Conservation (phyloP, 1,140 invertebrate species). For the Bombus ignitus region DNA sequence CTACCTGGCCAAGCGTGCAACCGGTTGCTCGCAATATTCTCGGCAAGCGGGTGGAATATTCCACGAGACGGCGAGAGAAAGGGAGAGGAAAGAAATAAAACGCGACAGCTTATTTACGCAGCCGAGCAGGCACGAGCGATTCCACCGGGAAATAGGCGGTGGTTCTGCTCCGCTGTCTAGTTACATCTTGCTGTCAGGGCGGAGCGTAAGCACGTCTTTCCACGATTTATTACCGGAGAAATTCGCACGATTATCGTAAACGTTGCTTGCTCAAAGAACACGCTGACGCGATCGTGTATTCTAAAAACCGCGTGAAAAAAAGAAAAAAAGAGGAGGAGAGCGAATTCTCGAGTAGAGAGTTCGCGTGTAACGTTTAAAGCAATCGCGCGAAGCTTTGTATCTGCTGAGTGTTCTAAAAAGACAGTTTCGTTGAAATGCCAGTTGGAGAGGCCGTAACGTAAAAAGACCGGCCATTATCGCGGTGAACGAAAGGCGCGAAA, state of each 20-base stretch:
- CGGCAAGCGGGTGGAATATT: slow-evolving; percentile 54
- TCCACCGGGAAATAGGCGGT: slow-evolving; percentile 61
- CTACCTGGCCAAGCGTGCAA: slow-evolving; percentile 58
- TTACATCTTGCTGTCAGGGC: slow-evolving; percentile 9
- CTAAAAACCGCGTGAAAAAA: not conserved
- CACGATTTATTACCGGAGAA: slow-evolving; percentile 39
- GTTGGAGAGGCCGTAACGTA: not conserved
- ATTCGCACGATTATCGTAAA: not conserved
- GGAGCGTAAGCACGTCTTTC: slow-evolving; percentile 43
- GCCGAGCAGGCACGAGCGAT: slow-evolving; percentile 14
- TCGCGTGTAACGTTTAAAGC: not conserved
- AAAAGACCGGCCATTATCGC: slow-evolving; percentile 7
- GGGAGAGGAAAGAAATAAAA: slow-evolving; percentile 60
- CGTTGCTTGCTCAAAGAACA: not conserved
- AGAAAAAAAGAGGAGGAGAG: not conserved
- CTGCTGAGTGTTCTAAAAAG: too few species aligned
- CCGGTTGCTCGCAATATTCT: slow-evolving; percentile 55
- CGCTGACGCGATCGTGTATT: not conserved
- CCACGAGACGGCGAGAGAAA: slow-evolving; percentile 37
- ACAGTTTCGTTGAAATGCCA: not conserved
- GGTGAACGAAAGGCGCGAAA: slow-evolving; percentile 21
- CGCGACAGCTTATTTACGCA: slow-evolving; percentile 66
- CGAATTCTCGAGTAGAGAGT: not conserved
- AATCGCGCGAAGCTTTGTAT: not conserved
- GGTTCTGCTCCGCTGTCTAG: slow-evolving; percentile 29